Evolutionary conservation across 2,113 vertebrate genomes (phyloP), one percentile per base, ranked within the genome.

Genomic region (Dipodomys stephensi): DNA sequence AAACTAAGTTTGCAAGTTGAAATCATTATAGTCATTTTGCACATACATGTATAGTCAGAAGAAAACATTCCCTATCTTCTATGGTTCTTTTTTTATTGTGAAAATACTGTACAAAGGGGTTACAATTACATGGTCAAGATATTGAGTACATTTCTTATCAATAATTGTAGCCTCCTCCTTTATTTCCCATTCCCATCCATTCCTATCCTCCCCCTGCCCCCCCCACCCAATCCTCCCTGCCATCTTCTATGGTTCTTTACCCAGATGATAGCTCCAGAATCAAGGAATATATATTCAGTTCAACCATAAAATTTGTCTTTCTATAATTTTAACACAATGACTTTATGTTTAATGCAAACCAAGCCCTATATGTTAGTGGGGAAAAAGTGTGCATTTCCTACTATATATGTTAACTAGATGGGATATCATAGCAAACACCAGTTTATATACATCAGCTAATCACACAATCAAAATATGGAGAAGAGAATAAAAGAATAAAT

Each of bases 301-400:
- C 49, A 71, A 39, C 39, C 20, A 27, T 62, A 32, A 74, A 82
- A 35, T 73, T 19, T 68, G 12, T 0, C 53, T 80, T 60, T 90
- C 11, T 77, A 16, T 68, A 22, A 74, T 57, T 72, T 65, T 95
- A 92, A 64, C 77, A 93, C 35, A 76, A 64, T 28, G 86, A 72
- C 76, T 83, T 91, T 78, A 60, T 68, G 28, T 92, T 83, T 83
- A 82, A 83, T 74, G 79, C 84, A 85, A 95, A 68, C 65, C 27
- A 86, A 80, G 88, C 19, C 3, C 46, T 12, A 76, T 32, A 68
- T 71, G 1, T 85, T 81, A 93, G 72, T 67, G 23, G 67, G 67
- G 71, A 82, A 92, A 39, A 77, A 71, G 67, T 22, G 1, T 64
- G 80, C 68, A 57, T 57, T 57, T 91, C 22, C 71, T 78, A 95